phyloP scores from a whole-genome alignment of 1,140 invertebrate genomes.

The Drosophila ironensis region DNA sequence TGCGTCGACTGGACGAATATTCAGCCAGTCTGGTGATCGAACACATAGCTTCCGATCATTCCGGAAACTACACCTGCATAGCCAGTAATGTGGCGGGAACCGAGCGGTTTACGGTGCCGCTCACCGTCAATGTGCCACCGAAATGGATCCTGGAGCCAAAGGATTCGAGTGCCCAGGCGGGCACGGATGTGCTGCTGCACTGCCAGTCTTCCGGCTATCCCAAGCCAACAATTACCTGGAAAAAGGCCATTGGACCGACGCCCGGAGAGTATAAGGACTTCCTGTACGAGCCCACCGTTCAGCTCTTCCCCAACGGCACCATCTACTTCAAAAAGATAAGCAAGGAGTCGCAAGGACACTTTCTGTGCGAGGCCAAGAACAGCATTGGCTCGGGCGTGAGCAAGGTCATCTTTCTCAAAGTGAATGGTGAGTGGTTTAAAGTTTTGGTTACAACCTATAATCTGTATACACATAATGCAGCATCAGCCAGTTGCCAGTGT shows the following conservation, averaged over 20 bases:
- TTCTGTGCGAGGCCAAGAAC: conserved; percentile 96
- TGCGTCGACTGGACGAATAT: conserved; percentile 91
- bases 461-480: too few species aligned
- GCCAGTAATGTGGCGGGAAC: conserved; percentile 92
- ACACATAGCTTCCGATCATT: conserved; percentile 90
- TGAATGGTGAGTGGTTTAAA: conserved; percentile 87
- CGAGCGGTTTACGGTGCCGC: conserved; percentile 87
- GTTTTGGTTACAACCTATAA: background rate
- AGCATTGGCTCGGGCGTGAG: conserved; percentile 93
- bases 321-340: conserved; percentile 90
- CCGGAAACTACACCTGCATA: conserved; percentile 94
- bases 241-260: conserved; percentile 90
- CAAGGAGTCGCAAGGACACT: conserved; percentile 94
- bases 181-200: conserved; percentile 91
- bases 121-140: conserved; percentile 94
- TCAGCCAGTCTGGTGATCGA: conserved; percentile 94
- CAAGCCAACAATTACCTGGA: conserved; percentile 93
- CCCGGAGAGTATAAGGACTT: conserved; percentile 94
- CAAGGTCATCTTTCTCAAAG: conserved; percentile 93
- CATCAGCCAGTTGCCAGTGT: too few species aligned
- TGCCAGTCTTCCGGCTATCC: conserved; percentile 96
- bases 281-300: conserved; percentile 88
- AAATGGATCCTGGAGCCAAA: conserved; percentile 94
- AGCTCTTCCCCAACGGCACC: conserved; percentile 91
- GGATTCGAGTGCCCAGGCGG: conserved; percentile 92